These are phyloP conservation scores for Platycheirus albimanus DNA, from an alignment of 2,888 invertebrate species.

Conservation along the genomic window DNA sequence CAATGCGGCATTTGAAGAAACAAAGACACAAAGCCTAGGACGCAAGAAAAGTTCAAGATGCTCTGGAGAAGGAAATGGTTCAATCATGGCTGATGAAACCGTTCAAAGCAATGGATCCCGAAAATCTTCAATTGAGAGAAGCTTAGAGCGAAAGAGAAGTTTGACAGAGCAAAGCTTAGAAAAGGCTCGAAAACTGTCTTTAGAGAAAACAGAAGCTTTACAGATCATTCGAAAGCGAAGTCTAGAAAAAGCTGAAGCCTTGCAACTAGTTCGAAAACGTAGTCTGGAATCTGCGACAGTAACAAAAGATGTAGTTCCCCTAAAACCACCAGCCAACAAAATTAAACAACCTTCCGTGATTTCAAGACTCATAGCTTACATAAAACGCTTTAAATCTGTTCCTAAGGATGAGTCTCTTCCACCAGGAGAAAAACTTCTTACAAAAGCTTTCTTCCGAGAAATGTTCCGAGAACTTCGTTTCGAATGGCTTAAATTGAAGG, in stretches of 20 bases:
- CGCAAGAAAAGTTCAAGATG: slow-evolving; percentile 18
- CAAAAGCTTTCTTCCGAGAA: slow-evolving; percentile 81
- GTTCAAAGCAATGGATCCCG: background rate
- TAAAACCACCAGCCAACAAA: background rate
- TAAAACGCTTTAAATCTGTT: slow-evolving; percentile 25
- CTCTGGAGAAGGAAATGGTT: slow-evolving; percentile 3
- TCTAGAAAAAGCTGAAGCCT: slow-evolving; percentile 13
- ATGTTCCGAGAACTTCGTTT: slow-evolving; percentile 82
- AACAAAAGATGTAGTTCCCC: background rate
- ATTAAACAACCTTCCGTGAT: slow-evolving; percentile 23
- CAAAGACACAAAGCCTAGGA: slow-evolving; percentile 67
- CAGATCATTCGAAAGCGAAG: slow-evolving; percentile 1
- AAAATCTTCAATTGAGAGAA: slow-evolving; percentile 3
- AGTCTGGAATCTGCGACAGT: slow-evolving; percentile 12
- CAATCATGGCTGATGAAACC: background rate
- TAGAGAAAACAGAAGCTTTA: slow-evolving; percentile 31
- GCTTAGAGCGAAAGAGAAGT: slow-evolving; percentile 12
- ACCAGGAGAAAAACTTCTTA: slow-evolving; percentile 73
- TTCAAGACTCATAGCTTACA: slow-evolving; percentile 23
- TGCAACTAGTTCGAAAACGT: slow-evolving; percentile 28
- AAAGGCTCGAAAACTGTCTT: slow-evolving; percentile 22
- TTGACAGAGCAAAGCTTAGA: slow-evolving; percentile 13
- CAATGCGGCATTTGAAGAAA: slow-evolving; percentile 74
- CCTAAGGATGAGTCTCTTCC: slow-evolving; percentile 1
- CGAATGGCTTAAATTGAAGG: slow-evolving; percentile 85